Conservation (phyloP, 1,140 invertebrate species). For the Rhysida immarginata region DNA sequence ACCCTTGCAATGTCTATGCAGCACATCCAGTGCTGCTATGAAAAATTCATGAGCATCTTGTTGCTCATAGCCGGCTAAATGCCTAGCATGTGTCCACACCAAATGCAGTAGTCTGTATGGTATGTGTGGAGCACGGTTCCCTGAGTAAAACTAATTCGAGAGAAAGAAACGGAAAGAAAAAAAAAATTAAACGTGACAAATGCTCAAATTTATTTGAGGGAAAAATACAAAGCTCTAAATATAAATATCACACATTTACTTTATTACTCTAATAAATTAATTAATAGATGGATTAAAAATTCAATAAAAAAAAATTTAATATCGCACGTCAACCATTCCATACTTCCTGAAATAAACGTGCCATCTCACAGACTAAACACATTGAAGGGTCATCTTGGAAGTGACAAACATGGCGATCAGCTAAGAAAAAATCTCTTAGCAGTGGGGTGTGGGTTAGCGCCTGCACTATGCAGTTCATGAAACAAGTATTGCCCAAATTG, state of each 20-base stretch:
- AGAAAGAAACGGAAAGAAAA: background rate
- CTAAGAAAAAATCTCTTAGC: slow-evolving; percentile 85
- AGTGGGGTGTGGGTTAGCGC: slow-evolving; percentile 87
- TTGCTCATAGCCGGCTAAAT: slow-evolving; percentile 91
- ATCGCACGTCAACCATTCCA: too few species aligned
- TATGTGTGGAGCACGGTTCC: slow-evolving; percentile 68
- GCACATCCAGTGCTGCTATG: slow-evolving; percentile 79
- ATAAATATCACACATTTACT: too few species aligned
- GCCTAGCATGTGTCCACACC: slow-evolving; percentile 90
- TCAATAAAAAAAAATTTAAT: too few species aligned
- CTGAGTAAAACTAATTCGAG: slow-evolving; percentile 67
- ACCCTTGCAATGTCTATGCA: slow-evolving; percentile 64
- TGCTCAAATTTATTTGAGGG: too few species aligned
- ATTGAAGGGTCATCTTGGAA: slow-evolving; percentile 34
- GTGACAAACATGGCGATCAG: slow-evolving; percentile 75
- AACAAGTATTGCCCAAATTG: slow-evolving; percentile 96
- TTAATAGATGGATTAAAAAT: too few species aligned
- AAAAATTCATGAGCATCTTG: slow-evolving; percentile 99
- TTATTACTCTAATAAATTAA: too few species aligned
- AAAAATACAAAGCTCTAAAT: too few species aligned
- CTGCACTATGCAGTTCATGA: slow-evolving; percentile 97
- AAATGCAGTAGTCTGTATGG: slow-evolving; percentile 77
- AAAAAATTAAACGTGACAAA: background rate
- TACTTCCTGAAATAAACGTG: slow-evolving; percentile 40
- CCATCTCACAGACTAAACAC: slow-evolving; percentile 89